Percentiles rank a stretch among this genome's conserved stretches.
Evolutionary conservation across 2,888 invertebrate genomes (phyloP).

Genomic region (Ormyrus thymus): DNA sequence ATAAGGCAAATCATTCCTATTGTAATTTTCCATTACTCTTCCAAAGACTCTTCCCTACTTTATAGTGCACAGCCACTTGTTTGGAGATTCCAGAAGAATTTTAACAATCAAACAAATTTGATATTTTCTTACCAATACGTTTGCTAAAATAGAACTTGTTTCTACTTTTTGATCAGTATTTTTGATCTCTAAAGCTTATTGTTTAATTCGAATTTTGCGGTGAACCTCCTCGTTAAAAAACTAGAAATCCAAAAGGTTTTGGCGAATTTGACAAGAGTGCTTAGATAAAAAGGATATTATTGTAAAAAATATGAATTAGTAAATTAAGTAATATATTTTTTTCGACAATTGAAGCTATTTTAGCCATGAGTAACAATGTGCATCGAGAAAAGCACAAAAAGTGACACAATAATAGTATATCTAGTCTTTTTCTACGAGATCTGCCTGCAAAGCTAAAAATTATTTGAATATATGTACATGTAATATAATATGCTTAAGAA

Average conservation of each 20-base stretch:
- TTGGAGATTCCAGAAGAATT: not conserved
- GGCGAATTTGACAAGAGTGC: not conserved
- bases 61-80: not conserved
- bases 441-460: conserved; percentile 26
- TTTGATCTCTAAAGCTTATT: not conserved
- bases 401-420: conserved; percentile 31
- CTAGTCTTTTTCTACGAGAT: conserved; percentile 46
- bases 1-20: conserved; percentile 22
- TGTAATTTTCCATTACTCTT: conserved; percentile 21
- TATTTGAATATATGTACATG: conserved; percentile 16
- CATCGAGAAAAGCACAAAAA: conserved; percentile 19
- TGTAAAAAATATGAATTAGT: too few species aligned
- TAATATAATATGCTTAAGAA: not conserved
- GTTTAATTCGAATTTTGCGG: too few species aligned
- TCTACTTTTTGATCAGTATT: conserved; percentile 43
- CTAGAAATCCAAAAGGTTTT: not conserved
- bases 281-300: too few species aligned
- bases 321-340: too few species aligned
- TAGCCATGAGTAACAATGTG: not conserved
- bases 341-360: not conserved
- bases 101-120: conserved; percentile 28
- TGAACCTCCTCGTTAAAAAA: not conserved
- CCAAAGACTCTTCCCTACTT: conserved; percentile 13
- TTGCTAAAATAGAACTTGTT: conserved; percentile 22
- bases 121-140: conserved; percentile 30